phyloP scores from a whole-genome alignment of 2,888 invertebrate genomes.

The Balanococcus diminutus region DNA sequence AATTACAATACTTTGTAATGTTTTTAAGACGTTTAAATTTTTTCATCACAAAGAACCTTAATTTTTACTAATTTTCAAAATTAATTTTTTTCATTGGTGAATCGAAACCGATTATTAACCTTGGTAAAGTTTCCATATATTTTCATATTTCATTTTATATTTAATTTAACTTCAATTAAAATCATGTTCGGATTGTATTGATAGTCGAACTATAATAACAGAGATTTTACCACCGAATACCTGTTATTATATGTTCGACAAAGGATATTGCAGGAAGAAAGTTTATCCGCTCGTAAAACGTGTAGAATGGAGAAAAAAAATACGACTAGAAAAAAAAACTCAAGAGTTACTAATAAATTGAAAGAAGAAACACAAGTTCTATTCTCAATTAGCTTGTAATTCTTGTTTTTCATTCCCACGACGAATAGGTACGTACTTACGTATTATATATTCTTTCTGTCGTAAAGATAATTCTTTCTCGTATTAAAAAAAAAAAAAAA shows the following conservation, averaged over 20 bases:
- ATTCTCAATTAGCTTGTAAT: conserved; percentile 35
- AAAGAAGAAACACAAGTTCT: conserved; percentile 14
- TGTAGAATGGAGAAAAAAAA: background rate
- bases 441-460: conserved; percentile 35
- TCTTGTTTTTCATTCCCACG: conserved; percentile 29
- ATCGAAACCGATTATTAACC: conserved; percentile 6
- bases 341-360: background rate
- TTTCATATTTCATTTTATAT: background rate
- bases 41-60: background rate
- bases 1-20: conserved; percentile 15
- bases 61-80: background rate
- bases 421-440: background rate
- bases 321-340: background rate
- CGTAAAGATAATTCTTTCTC: background rate
- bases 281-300: conserved; percentile 33
- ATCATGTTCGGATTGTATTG: background rate
- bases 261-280: conserved; percentile 36
- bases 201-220: conserved; percentile 14
- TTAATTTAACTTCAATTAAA: conserved; percentile 26
- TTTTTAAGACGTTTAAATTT: background rate
- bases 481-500: background rate
- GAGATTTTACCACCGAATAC: conserved; percentile 30
- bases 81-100: background rate
- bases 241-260: conserved; percentile 21
- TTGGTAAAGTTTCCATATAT: background rate